A percentile compares a stretch with the other conserved stretches of the same genome.
These are phyloP conservation scores for Muricea muricata DNA, from an alignment of 92 coral and sea anemone species.

Conservation along the genomic window DNA sequence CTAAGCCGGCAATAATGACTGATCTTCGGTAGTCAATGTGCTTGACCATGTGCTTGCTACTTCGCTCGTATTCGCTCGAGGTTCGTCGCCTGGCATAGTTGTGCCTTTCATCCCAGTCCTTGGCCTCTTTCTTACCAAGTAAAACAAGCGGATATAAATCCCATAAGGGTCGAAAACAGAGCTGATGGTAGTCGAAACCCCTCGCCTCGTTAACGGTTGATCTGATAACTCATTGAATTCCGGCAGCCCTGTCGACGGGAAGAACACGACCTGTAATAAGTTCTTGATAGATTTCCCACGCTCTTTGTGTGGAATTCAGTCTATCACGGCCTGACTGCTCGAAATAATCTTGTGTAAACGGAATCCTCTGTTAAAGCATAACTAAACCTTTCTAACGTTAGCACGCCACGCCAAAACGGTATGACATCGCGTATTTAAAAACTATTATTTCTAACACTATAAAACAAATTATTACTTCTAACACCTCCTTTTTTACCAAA, in stretches of 20 bases:
- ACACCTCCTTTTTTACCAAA: neutral
- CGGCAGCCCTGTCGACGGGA: neutral
- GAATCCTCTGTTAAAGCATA: too few species aligned
- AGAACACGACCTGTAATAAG: neutral
- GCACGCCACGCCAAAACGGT: too few species aligned
- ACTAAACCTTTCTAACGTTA: too few species aligned
- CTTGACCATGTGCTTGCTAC: too few species aligned
- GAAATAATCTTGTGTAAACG: neutral
- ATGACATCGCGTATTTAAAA: too few species aligned
- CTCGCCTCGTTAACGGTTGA: constrained; percentile 19
- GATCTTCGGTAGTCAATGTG: too few species aligned
- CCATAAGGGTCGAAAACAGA: constrained; percentile 5
- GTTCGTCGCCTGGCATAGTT: too few species aligned
- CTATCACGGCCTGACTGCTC: neutral
- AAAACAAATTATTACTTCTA: too few species aligned
- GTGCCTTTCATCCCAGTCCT: neutral
- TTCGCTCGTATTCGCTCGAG: too few species aligned
- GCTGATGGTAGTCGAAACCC: constrained; percentile 4
- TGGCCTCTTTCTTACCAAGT: neutral
- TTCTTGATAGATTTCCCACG: neutral
- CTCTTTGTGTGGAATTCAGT: neutral
- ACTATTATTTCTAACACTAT: too few species aligned
- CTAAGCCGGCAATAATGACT: too few species aligned
- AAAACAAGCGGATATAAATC: neutral
- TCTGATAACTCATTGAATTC: neutral